Conservation (phyloP, 2,888 invertebrate species). For the Lasioglossum pauxillum region DNA sequence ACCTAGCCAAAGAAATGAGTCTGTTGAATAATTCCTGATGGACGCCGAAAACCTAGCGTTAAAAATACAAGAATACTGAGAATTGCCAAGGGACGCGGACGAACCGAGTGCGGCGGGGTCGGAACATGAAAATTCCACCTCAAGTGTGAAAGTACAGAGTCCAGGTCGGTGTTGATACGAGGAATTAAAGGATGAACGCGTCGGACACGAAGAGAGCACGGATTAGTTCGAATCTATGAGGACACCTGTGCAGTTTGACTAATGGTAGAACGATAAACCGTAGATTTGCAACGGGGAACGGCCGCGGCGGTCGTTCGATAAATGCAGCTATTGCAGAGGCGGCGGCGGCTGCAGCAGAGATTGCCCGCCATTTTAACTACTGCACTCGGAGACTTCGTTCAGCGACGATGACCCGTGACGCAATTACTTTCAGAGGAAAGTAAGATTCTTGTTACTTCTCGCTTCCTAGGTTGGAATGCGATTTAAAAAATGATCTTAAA, state of each 20-base stretch:
- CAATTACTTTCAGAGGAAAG: not conserved
- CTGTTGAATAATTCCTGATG: too few species aligned
- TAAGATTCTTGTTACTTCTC: not conserved
- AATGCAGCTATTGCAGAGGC: not conserved
- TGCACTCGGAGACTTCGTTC: not conserved
- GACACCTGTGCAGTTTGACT: not conserved
- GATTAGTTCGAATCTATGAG: slow-evolving; percentile 20
- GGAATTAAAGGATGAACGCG: slow-evolving; percentile 44
- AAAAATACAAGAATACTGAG: not conserved
- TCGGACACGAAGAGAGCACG: slow-evolving; percentile 12
- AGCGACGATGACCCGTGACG: not conserved
- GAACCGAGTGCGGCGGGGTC: not conserved
- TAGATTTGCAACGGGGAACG: not conserved
- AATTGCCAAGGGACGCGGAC: not conserved
- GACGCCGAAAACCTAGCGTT: not conserved
- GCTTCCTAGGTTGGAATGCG: not conserved
- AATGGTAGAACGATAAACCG: slow-evolving; percentile 2
- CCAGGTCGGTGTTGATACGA: slow-evolving; percentile 35
- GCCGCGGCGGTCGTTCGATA: not conserved
- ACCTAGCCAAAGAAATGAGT: too few species aligned
- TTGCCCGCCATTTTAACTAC: not conserved
- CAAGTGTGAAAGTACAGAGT: slow-evolving; percentile 20
- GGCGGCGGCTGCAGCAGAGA: not conserved
- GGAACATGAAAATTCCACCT: slow-evolving; percentile 45
- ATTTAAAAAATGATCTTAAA: not conserved